These are phyloP conservation scores for Chelonoidis abingdonii DNA, from an alignment of 2,113 vertebrate species.

Conservation along the genomic window DNA sequence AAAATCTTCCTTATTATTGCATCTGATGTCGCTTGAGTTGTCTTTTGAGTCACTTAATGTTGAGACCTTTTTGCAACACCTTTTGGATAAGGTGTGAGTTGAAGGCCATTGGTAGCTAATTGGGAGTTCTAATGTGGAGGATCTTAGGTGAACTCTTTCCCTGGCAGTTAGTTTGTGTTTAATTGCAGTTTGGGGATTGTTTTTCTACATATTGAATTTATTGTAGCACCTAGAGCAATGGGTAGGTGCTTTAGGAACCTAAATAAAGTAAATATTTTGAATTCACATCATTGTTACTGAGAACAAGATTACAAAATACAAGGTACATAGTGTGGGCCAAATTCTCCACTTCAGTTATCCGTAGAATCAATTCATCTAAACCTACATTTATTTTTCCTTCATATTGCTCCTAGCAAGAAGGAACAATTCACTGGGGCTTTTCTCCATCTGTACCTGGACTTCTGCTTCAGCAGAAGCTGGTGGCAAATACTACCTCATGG, in stretches of 20 bases:
- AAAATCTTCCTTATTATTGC: background rate
- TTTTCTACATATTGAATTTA: background rate
- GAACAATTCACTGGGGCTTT: background rate
- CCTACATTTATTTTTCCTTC: background rate
- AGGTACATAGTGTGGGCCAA: background rate
- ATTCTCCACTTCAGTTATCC: background rate
- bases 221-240: background rate
- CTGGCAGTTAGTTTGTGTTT: accelerated
- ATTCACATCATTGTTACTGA: background rate
- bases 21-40: background rate
- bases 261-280: background rate
- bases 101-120: background rate
- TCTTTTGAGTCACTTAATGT: background rate
- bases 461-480: background rate
- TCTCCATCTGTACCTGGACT: background rate
- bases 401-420: background rate
- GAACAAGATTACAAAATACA: background rate
- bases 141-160: background rate
- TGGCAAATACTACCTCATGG: background rate
- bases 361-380: background rate
- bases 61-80: background rate
- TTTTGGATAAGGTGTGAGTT: background rate
- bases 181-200: background rate
- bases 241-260: background rate
- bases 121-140: background rate